Evolutionary conservation across 2,888 invertebrate genomes (phyloP).

Genomic region (Lithophane semibrunnea): DNA sequence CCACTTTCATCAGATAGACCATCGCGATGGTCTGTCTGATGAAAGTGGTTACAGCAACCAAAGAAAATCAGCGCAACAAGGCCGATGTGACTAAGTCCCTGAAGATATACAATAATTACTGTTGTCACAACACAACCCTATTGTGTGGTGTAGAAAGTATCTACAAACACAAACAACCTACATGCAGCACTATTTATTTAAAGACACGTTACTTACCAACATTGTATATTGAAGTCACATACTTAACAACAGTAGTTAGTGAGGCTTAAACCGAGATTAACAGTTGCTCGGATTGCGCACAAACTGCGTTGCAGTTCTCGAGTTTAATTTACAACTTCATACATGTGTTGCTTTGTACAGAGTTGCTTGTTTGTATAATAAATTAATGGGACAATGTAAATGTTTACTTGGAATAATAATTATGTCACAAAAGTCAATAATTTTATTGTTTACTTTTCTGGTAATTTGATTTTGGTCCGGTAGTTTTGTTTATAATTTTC

Average conservation of each 20-base stretch:
- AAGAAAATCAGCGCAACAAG: too few relatives aligned
- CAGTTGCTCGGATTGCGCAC: slow-evolving; percentile 68
- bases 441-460: slow-evolving; percentile 30
- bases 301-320: slow-evolving; percentile 67
- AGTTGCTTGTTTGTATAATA: slow-evolving; percentile 41
- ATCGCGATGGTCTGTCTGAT: too few relatives aligned
- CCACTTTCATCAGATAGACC: too few relatives aligned
- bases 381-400: slow-evolving; percentile 42
- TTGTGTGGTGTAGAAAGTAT: background rate
- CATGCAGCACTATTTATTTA: slow-evolving; percentile 23
- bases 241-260: slow-evolving; percentile 65
- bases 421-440: slow-evolving; percentile 23
- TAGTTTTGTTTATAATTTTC: background rate
- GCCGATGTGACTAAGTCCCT: too few relatives aligned
- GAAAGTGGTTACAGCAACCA: too few relatives aligned
- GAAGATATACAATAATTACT: background rate
- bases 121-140: background rate
- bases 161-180: slow-evolving; percentile 4
- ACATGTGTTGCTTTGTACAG: slow-evolving; percentile 52
- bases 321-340: slow-evolving; percentile 71
- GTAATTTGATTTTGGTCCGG: slow-evolving; percentile 21
- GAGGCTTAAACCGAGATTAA: slow-evolving; percentile 69
- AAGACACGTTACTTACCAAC: slow-evolving; percentile 45
- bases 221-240: slow-evolving; percentile 64
- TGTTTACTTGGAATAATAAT: slow-evolving; percentile 44